Base-by-base conservation (phyloP, 2,113 vertebrate species). In the Ictalurus punctatus region DNA sequence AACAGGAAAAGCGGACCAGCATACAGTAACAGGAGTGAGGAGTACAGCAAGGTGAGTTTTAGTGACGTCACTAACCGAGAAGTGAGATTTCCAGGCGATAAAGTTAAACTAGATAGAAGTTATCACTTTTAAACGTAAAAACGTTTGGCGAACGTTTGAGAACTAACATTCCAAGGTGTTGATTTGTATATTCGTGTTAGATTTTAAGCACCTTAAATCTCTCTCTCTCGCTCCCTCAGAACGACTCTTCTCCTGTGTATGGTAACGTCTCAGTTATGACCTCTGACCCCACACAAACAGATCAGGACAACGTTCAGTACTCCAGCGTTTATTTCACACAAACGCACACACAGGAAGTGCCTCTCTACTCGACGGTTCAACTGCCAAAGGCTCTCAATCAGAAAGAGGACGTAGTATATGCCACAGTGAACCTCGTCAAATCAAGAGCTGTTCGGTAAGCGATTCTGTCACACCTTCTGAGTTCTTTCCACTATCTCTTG, bases 251-350 rank as follows among this genome's bases (percentile, higher is more conserved):
- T 88, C 56, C 69, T 17, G 82, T 88, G 23, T 88, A 88, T 67
- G 27, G 19, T 63, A 88, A 88, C 6, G 21, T 88, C 82, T 88
- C 87, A 54, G 56, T 52, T 37, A 63, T 84, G 81, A 61, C 40
- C 37, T 84, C 56, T 52, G 37, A 34, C 25, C 56, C 25, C 73
- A 76, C 37, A 23, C 71, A 40, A 23, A 23, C 71, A 44, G 80
- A 84, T 4, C 67, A 78, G 52, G 80, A 74, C 58, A 86, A 88
- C 0, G 48, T 90, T 69, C 44, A 82, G 30, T 90, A 91, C 19
- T 27, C 83, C 54, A 67, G 59, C 3, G 3, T 88, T 73, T 2
- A 56, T 86, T 90, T 87, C 84, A 86, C 27, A 56, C 59, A 14
- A 23, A 65, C 88, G 2, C 21, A 30, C 40, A 63, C 17, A 21